Conservation (phyloP, 2,888 invertebrate genomes). For the Pecten maximus region DNA sequence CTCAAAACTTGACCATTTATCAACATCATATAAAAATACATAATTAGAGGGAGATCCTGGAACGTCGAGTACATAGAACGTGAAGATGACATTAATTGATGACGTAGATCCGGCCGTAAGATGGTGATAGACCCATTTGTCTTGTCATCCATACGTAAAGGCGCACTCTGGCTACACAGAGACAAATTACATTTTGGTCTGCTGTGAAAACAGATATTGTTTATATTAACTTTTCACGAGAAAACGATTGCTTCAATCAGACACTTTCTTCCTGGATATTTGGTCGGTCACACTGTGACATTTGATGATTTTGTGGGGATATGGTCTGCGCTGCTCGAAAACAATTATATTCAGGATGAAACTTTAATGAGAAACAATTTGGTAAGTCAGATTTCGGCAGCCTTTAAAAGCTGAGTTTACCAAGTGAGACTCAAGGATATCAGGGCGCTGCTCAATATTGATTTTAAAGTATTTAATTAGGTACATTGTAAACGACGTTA, state of each 20-base stretch:
- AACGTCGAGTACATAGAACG: neutral
- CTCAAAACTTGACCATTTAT: too few relatives aligned
- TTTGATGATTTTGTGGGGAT: neutral
- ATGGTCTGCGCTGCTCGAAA: neutral
- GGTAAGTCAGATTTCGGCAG: neutral
- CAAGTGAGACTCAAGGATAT: neutral
- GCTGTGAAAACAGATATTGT: neutral
- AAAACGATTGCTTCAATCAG: neutral
- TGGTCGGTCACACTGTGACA: neutral
- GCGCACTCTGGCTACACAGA: neutral
- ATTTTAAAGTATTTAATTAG: neutral
- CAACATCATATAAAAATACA: too few relatives aligned
- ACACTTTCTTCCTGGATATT: neutral
- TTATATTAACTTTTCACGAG: neutral
- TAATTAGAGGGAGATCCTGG: neutral
- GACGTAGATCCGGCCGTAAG: neutral
- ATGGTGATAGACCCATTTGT: neutral
- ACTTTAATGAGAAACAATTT: neutral
- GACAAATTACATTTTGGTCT: neutral
- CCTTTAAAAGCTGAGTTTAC: neutral
- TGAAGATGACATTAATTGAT: neutral
- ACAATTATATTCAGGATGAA: neutral
- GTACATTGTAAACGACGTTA: neutral
- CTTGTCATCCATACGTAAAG: neutral
- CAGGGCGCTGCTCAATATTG: neutral